phyloP scores from a whole-genome alignment of 2,888 invertebrate genomes.

The Phrixothrix hirtus region DNA sequence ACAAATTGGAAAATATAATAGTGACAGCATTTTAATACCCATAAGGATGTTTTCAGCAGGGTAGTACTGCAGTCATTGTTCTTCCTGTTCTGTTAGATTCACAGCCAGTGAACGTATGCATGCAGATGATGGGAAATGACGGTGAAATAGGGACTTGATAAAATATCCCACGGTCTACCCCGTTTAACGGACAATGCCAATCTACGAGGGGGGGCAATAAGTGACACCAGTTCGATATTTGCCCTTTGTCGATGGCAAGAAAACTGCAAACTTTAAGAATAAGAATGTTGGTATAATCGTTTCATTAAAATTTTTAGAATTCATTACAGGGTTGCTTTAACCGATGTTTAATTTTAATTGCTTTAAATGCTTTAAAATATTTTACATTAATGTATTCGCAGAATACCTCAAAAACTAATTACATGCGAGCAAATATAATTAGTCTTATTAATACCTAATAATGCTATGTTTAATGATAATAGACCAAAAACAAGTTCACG shows the following conservation, averaged over 20 bases:
- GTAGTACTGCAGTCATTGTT: slow-evolving; percentile 35
- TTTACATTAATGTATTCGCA: too few species aligned
- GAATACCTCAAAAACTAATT: too few species aligned
- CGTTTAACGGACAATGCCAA: slow-evolving; percentile 46
- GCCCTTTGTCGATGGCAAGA: slow-evolving; percentile 11
- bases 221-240: slow-evolving; percentile 31
- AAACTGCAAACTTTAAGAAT: slow-evolving; percentile 9
- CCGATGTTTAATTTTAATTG: neutral
- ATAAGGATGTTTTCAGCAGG: slow-evolving; percentile 21
- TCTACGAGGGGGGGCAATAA: slow-evolving; percentile 26
- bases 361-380: too few species aligned
- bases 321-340: neutral
- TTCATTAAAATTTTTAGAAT: neutral
- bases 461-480: too few species aligned
- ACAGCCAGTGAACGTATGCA: slow-evolving; percentile 35
- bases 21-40: neutral
- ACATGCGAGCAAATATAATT: too few species aligned
- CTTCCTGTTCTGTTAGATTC: slow-evolving; percentile 41
- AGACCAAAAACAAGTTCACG: too few species aligned
- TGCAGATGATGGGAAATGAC: slow-evolving; percentile 45
- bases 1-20: neutral
- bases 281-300: slow-evolving; percentile 4
- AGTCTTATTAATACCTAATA: too few species aligned
- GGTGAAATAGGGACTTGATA: slow-evolving; percentile 42
- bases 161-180: slow-evolving; percentile 51